Conservation (phyloP, 2,113 vertebrate genomes). For the Apistogramma diplotaenia region DNA sequence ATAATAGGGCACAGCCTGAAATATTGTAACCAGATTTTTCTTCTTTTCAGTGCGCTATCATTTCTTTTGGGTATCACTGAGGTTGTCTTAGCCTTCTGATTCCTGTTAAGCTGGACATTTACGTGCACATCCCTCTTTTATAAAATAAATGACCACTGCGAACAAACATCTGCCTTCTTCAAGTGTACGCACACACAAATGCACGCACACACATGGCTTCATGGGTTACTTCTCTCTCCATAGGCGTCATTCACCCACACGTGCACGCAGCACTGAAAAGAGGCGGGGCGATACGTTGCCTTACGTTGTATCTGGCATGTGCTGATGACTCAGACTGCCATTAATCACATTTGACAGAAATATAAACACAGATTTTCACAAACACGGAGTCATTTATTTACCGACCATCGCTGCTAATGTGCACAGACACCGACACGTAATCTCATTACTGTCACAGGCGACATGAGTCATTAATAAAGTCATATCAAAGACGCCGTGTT, state of each 20-base stretch:
- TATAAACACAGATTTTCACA: slow-evolving; percentile 31
- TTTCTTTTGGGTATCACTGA: neutral
- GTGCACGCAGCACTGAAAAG: neutral
- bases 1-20: neutral
- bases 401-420: neutral
- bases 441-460: neutral
- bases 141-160: neutral
- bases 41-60: neutral
- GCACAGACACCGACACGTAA: neutral
- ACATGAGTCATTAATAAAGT: slow-evolving; percentile 21
- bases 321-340: slow-evolving; percentile 30
- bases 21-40: rapidly evolving
- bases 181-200: neutral
- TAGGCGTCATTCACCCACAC: slow-evolving; percentile 10
- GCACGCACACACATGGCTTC: neutral
- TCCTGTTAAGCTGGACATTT: neutral
- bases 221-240: neutral
- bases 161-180: neutral
- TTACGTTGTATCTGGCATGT: neutral
- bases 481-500: neutral
- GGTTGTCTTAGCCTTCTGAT: neutral
- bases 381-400: slow-evolving; percentile 18
- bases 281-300: neutral
- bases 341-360: slow-evolving; percentile 41
- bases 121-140: neutral